These are phyloP conservation scores for Agapetus fuscipes DNA, from an alignment of 2,888 invertebrate genomes.

Conservation along the genomic window DNA sequence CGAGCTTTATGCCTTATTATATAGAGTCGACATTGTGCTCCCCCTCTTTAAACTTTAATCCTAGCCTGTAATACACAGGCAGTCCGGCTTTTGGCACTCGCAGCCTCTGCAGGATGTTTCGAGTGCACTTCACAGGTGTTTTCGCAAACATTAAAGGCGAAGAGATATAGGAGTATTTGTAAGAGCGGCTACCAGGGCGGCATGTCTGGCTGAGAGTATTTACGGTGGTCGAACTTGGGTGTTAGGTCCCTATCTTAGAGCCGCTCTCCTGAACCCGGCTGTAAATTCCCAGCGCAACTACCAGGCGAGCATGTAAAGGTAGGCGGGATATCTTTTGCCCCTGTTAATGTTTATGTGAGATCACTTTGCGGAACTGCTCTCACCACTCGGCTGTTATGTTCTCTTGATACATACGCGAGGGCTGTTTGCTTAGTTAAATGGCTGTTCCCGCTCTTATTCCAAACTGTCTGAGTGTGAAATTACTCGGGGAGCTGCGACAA, in stretches of 20 bases:
- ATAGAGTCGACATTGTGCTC: no score
- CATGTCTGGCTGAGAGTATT: no score
- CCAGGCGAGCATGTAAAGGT: not conserved
- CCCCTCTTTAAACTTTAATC: no score
- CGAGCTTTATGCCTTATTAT: no score
- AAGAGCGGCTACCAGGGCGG: not conserved
- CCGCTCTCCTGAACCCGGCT: conserved; percentile 1
- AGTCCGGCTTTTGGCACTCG: not conserved
- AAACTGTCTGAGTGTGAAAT: no score
- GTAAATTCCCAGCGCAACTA: not conserved
- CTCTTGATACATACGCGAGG: not conserved
- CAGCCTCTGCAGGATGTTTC: not conserved
- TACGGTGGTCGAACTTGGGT: no score
- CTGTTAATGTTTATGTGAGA: not conserved
- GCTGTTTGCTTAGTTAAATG: not conserved
- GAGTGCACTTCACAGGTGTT: not conserved
- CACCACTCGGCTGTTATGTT: not conserved
- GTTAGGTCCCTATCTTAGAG: conserved; percentile 5
- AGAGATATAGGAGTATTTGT: not conserved
- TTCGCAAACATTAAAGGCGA: not conserved
- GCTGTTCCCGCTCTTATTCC: no score
- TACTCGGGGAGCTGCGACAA: no score
- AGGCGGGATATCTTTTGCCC: not conserved
- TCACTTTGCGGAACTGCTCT: not conserved
- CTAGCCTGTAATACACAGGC: no score